Percentiles rank a stretch among this genome's conserved stretches.
Evolutionary conservation across 2,888 invertebrate species (phyloP).

Genomic region (Sminthurinus aureus): DNA sequence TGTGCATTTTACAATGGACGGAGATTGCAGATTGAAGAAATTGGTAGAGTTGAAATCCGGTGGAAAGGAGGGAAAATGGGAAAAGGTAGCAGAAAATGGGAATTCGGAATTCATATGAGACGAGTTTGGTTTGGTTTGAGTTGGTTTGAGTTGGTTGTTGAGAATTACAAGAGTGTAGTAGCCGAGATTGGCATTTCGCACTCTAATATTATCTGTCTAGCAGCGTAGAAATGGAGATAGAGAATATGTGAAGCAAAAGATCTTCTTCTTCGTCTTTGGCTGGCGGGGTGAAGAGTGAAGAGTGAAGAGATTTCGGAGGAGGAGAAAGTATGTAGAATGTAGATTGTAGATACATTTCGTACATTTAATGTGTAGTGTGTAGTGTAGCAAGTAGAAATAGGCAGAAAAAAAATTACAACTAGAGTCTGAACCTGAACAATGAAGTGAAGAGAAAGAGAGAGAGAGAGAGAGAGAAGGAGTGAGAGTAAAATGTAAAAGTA

Average conservation of each 20-base stretch:
- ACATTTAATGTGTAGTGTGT: neutral
- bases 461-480: neutral
- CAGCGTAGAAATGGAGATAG: constrained; percentile 4
- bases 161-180: constrained; percentile 23
- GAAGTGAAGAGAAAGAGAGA: neutral
- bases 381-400: neutral
- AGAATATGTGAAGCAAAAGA: constrained; percentile 8
- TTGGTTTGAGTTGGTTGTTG: no score
- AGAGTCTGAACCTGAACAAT: neutral
- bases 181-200: neutral
- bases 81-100: no score
- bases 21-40: constrained; percentile 15
- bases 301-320: neutral
- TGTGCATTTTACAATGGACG: no score
- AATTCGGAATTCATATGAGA: constrained; percentile 13
- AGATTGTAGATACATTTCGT: neutral
- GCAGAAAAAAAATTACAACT: neutral
- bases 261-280: neutral
- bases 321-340: constrained; percentile 2
- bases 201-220: no score
- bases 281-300: neutral
- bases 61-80: neutral
- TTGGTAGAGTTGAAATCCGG: constrained; percentile 31
- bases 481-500: neutral
- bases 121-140: neutral